Evolutionary conservation across 2,797 vertebrate species (phyloP), one percentile per base, ranked within the genome.

Genomic region (Silurus lanzhouensis): DNA sequence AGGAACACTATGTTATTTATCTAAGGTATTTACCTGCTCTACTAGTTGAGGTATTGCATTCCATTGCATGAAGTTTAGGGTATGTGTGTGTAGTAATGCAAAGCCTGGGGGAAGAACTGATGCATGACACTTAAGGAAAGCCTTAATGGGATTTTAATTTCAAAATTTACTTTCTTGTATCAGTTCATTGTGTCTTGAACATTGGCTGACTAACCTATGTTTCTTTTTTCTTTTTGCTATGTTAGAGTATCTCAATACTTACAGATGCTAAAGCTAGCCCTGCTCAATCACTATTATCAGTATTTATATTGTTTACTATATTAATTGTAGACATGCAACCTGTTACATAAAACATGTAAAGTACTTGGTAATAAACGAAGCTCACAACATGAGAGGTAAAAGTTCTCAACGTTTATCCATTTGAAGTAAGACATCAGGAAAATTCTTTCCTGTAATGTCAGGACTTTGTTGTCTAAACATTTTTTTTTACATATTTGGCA

Each of bases 11-110:
- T 46, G 19, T 52, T 71, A 13, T 70, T n/a, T 5, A n/a, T 80
- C 31, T 0, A 5, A 31, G 38, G 38, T 17, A 27, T 72, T 25
- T 81, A 31, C 22, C 57, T 72, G 76, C 44, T 52, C 27, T 52
- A 31, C 68, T 64, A 81, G 60, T 55, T 85, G 68, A 81, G 38
- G 64, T 55, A 38, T 63, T 61, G 44, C 60, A 64, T 85, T 68
- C 77, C 84, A 48, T 15, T 46, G 19, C 57, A 63, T 72, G 44
- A 68, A 55, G 31, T 79, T 79, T n/a, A n/a, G 76, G 31, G 7
- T 44, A 22, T 77, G 1, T 77, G 2, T 75, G 57, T 82, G 79
- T 68, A 1, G 71, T 48, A 60, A 58, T 27, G 75, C 31, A 61
- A 77, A 60, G 55, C 55, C 52, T 22, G 31, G 31, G 63, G 52